Base-by-base conservation (phyloP, 2,113 vertebrate genomes). In the Eclectus roratus region DNA sequence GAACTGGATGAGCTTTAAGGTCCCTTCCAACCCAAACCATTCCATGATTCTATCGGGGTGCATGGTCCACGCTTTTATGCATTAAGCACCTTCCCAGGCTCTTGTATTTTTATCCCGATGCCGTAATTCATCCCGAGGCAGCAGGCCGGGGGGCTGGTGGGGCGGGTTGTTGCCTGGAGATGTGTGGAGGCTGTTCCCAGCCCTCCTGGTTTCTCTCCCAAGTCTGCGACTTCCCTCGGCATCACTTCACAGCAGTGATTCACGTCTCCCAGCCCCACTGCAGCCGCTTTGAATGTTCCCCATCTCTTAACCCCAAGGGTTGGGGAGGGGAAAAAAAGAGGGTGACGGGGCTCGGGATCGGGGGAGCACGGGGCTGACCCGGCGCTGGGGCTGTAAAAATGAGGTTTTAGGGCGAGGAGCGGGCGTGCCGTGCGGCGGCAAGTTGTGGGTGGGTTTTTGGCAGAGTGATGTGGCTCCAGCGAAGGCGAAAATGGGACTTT, bases 151-250 rank as follows among this genome's bases (percentile, higher is more conserved):
- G 21, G 91, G 83, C 82, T 94, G 88, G 94, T 47, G 82, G 96
- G 91, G 86, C 17, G 89, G 88, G 53, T 77, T 91, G 94, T 95
- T 93, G 93, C 85, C 84, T 96, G 80, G 96, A 95, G 93, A 92
- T 96, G 72, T 21, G 83, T 65, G 88, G 91, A 91, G 89, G 92
- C 91, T 94, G 91, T 61, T 95, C 39, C 82, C 7, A 95, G 25
- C 85, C 85, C 88, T 92, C 94, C 68, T 68, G 70, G 55, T 85
- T 91, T 89, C 50, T 80, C 76, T 92, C 77, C 84, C 76, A 13
- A 94, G 85, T 87, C 91, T 80, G 92, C 46, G 94, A 88, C 91
- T 87, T 83, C 60, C 53, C 80, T 69, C 79, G 17, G 95, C 91
- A 88, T 85, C 91, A 37, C 89, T 94, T 80, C 5, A 9, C 79